Percentiles rank a stretch among this genome's conserved stretches.
Conservation (phyloP, 2,797 vertebrate species). For the Myotis vivesi region DNA sequence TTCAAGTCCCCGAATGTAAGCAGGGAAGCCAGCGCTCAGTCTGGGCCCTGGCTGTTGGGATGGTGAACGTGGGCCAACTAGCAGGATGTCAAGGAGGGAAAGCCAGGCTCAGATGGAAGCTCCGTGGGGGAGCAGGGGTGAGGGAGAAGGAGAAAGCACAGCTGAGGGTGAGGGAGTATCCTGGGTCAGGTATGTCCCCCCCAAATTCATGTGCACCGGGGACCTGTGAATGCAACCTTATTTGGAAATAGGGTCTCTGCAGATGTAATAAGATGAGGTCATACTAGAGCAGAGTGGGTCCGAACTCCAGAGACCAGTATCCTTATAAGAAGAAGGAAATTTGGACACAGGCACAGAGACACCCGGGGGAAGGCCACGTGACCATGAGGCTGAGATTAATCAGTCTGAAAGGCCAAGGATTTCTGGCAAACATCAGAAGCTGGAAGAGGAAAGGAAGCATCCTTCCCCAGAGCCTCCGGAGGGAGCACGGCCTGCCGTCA, state of each 20-base stretch:
- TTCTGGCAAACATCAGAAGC: not conserved
- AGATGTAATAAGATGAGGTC: not conserved
- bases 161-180: not conserved
- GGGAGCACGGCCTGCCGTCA: not conserved
- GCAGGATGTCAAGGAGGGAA: not conserved
- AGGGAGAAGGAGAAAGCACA: not conserved
- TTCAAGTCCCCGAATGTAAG: not conserved
- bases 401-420: not conserved
- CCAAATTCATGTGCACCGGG: not conserved
- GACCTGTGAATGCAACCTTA: not conserved
- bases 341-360: not conserved
- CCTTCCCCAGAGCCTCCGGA: not conserved
- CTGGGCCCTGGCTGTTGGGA: not conserved
- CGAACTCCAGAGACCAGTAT: not conserved
- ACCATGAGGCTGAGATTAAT: not conserved
- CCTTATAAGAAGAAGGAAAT: not conserved
- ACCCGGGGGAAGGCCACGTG: not conserved
- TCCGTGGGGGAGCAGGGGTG: not conserved
- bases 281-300: not conserved
- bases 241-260: slow-evolving; percentile 12
- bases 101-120: not conserved
- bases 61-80: not conserved
- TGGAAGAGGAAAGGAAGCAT: not conserved
- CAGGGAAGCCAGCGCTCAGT: not conserved
- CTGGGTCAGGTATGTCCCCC: not conserved